Evolutionary conservation across 2,113 vertebrate genomes (phyloP).

Genomic region (Hyperopisus bebe): DNA sequence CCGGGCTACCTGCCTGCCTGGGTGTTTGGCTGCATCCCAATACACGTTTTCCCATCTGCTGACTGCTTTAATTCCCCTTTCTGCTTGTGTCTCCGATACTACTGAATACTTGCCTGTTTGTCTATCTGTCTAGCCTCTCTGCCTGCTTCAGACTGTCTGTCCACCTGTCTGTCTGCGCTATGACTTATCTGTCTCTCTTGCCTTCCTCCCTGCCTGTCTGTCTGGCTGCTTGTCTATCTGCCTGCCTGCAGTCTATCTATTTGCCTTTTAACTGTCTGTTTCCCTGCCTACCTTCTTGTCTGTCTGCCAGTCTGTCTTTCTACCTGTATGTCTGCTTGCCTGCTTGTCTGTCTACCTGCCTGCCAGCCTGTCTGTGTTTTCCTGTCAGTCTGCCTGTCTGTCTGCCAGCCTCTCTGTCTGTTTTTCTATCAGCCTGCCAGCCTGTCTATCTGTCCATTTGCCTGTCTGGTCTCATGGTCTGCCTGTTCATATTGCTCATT

Average conservation of each 20-base stretch:
- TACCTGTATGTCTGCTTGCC: background rate
- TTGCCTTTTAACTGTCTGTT: background rate
- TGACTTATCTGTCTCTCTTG: background rate
- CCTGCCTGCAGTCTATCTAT: background rate
- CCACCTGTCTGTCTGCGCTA: background rate
- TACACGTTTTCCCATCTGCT: background rate
- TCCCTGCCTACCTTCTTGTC: background rate
- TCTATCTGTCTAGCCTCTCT: background rate
- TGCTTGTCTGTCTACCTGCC: background rate
- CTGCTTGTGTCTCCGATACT: background rate
- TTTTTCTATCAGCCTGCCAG: background rate
- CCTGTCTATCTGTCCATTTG: background rate
- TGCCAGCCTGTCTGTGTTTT: too few relatives aligned
- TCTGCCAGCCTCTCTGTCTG: background rate
- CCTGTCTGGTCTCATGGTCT: background rate
- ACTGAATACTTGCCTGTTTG: background rate
- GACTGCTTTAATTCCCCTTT: background rate
- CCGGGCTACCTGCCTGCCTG: background rate
- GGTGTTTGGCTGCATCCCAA: background rate
- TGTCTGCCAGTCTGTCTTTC: background rate
- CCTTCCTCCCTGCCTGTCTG: background rate
- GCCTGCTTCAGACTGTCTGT: background rate
- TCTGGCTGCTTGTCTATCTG: background rate
- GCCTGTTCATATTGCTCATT: background rate
- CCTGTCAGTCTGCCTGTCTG: background rate